Conservation (phyloP, 2,797 vertebrate species). For the Dipus sagitta region DNA sequence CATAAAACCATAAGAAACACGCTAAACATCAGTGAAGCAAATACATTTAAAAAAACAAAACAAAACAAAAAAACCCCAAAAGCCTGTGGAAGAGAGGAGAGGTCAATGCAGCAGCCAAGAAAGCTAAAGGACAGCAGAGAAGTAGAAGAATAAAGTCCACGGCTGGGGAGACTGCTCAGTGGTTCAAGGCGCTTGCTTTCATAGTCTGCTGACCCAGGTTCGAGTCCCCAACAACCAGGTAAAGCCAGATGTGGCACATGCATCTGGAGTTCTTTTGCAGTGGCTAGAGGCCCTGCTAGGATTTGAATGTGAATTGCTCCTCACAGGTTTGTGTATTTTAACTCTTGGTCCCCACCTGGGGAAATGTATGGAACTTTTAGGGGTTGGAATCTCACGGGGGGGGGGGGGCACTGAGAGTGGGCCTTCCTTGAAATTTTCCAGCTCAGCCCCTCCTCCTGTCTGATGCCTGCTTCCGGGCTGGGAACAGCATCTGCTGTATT, state of each 20-base stretch:
- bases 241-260: no score
- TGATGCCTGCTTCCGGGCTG: neutral
- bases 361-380: neutral
- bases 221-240: no score
- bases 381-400: neutral
- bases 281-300: no score
- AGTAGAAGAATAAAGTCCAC: slow-evolving; percentile 27
- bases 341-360: neutral
- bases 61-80: neutral
- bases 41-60: slow-evolving; percentile 67
- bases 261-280: no score
- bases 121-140: slow-evolving; percentile 45
- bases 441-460: neutral
- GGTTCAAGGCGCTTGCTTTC: no score
- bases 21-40: slow-evolving; percentile 83
- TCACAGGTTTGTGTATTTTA: neutral
- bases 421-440: neutral
- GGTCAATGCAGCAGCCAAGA: slow-evolving; percentile 32
- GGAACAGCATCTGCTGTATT: neutral
- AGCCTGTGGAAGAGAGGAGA: slow-evolving; percentile 46
- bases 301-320: neutral
- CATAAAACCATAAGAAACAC: slow-evolving; percentile 77
- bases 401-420: neutral
- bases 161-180: no score
- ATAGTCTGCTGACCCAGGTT: no score